phyloP scores from a whole-genome alignment of 2,113 vertebrate genomes.

The Naja naja region DNA sequence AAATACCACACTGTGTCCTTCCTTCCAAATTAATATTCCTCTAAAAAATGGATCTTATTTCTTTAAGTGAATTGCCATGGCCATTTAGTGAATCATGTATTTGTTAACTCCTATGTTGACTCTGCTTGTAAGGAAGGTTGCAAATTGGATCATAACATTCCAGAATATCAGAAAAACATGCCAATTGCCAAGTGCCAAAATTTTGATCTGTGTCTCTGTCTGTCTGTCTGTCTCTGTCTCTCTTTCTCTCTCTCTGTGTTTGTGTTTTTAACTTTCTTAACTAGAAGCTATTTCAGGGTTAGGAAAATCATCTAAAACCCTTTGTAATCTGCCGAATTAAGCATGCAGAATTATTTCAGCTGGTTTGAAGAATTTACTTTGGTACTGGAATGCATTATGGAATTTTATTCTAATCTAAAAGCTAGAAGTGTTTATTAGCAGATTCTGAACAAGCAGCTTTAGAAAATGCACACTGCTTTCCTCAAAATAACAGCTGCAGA shows the following conservation, averaged over 20 bases:
- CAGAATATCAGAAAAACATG: too few species aligned
- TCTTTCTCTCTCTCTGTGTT: too few species aligned
- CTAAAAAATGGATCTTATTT: background rate
- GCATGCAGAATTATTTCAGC: background rate
- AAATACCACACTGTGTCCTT: background rate
- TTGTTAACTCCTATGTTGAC: too few species aligned
- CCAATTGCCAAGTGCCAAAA: too few species aligned
- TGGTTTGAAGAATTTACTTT: background rate
- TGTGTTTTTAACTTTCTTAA: background rate
- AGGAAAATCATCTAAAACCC: background rate
- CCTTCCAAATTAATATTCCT: background rate
- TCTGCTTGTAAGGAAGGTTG: too few species aligned
- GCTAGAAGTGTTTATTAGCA: background rate
- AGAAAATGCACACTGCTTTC: background rate
- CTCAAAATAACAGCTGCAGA: conserved; percentile 9
- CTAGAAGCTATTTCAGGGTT: background rate
- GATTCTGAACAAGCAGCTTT: conserved; percentile 1
- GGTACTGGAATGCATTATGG: background rate
- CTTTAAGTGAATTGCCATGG: background rate
- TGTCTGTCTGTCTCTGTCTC: fast-evolving
- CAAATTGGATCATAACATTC: too few species aligned
- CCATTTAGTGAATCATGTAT: too few species aligned
- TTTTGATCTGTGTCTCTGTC: too few species aligned
- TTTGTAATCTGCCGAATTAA: background rate
- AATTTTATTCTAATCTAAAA: background rate